Evolutionary conservation across 2,797 vertebrate species (phyloP).

Genomic region (Monodelphis domestica): DNA sequence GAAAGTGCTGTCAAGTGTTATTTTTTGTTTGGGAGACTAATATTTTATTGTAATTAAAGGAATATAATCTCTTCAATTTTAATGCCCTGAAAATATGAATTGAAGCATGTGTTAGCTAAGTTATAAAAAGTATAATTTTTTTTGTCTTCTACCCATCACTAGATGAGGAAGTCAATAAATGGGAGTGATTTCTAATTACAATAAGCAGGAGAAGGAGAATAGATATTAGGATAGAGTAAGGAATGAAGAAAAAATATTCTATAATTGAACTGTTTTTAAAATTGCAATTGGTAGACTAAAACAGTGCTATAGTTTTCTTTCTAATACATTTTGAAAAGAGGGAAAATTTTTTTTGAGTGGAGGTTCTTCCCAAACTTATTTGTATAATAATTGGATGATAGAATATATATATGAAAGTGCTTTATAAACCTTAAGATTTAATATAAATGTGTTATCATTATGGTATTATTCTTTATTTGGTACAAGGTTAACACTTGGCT

Average conservation of each 20-base stretch:
- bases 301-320: neutral
- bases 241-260: slow-evolving; percentile 15
- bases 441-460: neutral
- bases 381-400: neutral
- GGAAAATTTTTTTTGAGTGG: slow-evolving; percentile 1
- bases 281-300: neutral
- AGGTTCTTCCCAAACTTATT: neutral
- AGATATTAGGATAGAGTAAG: slow-evolving; percentile 10
- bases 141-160: neutral
- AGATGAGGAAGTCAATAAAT: slow-evolving; percentile 39
- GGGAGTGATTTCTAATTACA: neutral
- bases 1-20: neutral
- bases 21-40: slow-evolving; percentile 37
- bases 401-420: neutral
- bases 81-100: slow-evolving; percentile 19
- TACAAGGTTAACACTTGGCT: neutral
- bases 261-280: neutral
- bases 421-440: neutral
- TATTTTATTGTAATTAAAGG: slow-evolving; percentile 1
- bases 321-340: neutral
- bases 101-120: neutral
- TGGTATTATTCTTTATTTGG: neutral
- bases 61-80: neutral
- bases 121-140: slow-evolving; percentile 23
- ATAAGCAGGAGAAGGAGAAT: neutral